Evolutionary conservation across 2,113 vertebrate species (phyloP).

Genomic region (Anarrhichthys ocellatus): DNA sequence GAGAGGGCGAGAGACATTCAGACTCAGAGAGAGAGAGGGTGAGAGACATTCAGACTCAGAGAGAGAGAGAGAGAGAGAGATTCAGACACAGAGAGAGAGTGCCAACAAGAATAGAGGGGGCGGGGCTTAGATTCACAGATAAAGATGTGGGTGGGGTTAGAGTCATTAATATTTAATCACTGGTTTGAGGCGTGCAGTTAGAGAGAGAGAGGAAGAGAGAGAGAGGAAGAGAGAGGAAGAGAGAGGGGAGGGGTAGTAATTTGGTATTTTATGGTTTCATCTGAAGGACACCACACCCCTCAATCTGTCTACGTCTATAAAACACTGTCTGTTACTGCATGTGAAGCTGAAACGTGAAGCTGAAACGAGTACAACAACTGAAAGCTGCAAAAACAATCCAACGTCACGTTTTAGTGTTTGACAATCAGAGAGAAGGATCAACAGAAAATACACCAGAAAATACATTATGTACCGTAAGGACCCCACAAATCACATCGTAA

Average conservation of each 20-base stretch:
- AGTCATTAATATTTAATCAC: conserved; percentile 68
- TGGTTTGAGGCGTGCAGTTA: conserved; percentile 44
- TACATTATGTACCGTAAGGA: too few relatives aligned
- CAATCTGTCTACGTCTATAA: not conserved
- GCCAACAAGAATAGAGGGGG: conserved; percentile 34
- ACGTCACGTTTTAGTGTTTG: too few relatives aligned
- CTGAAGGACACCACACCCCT: conserved; percentile 17
- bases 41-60: conserved; percentile 20
- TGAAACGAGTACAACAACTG: not conserved
- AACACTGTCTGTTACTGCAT: not conserved
- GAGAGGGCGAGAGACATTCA: conserved; percentile 50
- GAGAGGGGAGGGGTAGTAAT: conserved; percentile 3
- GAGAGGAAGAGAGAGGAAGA: conserved; percentile 18
- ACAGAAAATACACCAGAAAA: too few relatives aligned
- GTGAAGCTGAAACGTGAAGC: not conserved
- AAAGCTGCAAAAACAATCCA: too few relatives aligned
- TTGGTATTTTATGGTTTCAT: conserved; percentile 5
- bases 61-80: conserved; percentile 45
- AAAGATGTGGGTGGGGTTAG: conserved; percentile 2
- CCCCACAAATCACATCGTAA: too few relatives aligned
- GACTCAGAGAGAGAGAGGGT: not conserved
- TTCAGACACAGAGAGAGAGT: conserved; percentile 14
- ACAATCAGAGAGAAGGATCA: too few relatives aligned
- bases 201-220: not conserved
- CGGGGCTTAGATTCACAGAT: conserved; percentile 10